These are phyloP conservation scores for Plotosus lineatus DNA, from an alignment of 2,113 vertebrate species.

Conservation along the genomic window DNA sequence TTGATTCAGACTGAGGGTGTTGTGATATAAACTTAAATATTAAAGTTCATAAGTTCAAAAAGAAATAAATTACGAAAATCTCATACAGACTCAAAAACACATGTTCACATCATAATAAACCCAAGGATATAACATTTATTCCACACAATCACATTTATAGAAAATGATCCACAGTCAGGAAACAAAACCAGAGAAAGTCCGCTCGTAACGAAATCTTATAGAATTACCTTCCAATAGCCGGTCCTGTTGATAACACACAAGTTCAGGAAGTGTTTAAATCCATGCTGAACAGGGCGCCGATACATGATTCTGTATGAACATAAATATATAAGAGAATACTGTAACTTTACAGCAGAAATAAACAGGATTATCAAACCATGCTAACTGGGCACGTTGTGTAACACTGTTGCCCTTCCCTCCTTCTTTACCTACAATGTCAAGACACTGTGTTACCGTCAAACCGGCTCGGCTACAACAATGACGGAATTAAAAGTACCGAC, in stretches of 20 bases:
- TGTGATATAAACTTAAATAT: too few relatives aligned
- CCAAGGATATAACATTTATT: too few relatives aligned
- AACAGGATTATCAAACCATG: background rate
- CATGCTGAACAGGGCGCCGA: slow-evolving; percentile 69
- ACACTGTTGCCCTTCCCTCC: slow-evolving; percentile 46
- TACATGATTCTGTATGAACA: slow-evolving; percentile 65
- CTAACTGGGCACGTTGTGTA: slow-evolving; percentile 51
- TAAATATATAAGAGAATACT: background rate
- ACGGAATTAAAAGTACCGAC: background rate
- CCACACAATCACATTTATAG: too few relatives aligned
- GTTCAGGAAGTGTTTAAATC: slow-evolving; percentile 51
- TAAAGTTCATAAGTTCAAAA: too few relatives aligned
- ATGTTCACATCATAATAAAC: too few relatives aligned
- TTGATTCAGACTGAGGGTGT: too few relatives aligned
- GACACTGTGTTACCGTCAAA: slow-evolving; percentile 56
- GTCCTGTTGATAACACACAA: slow-evolving; percentile 49
- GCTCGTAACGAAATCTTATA: background rate
- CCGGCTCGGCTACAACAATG: slow-evolving; percentile 48
- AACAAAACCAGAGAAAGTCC: too few relatives aligned
- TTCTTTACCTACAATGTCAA: slow-evolving; percentile 70
- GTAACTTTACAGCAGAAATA: slow-evolving; percentile 47
- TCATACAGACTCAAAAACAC: too few relatives aligned
- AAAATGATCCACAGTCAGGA: too few relatives aligned
- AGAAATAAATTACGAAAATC: too few relatives aligned
- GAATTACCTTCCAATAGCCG: slow-evolving; percentile 65